These are phyloP conservation scores for Urocyon cinereoargenteus DNA, from an alignment of 2,797 vertebrate species.

Conservation along the genomic window DNA sequence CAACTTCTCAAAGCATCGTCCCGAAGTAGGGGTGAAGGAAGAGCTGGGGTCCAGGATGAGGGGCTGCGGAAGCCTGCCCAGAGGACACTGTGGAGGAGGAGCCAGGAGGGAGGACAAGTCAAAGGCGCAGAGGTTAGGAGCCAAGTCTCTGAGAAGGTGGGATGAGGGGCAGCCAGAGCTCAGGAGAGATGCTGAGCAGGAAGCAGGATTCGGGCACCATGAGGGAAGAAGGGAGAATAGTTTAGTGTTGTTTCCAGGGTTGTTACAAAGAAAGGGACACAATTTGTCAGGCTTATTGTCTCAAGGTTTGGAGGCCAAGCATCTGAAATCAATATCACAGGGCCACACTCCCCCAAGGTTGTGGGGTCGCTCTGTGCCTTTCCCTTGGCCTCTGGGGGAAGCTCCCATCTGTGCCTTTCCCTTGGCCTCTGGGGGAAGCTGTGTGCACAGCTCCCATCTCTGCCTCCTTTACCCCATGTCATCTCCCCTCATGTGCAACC, in stretches of 20 bases:
- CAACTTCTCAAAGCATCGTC: neutral
- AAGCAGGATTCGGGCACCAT: neutral
- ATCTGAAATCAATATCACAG: neutral
- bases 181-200: neutral
- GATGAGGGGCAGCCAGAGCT: neutral
- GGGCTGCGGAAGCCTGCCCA: neutral
- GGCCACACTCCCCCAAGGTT: no score
- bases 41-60: neutral
- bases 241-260: accelerated
- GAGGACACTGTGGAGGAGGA: neutral
- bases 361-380: neutral
- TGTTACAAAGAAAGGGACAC: neutral
- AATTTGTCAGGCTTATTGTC: neutral
- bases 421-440: neutral
- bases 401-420: neutral
- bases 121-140: neutral
- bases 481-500: neutral
- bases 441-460: neutral
- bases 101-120: no score
- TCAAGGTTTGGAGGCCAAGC: neutral
- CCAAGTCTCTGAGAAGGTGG: neutral
- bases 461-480: accelerated
- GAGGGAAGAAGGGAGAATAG: no score
- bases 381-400: neutral
- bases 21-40: neutral